Conservation (phyloP, 1,140 invertebrate species). For the Epicauta chinensis region DNA sequence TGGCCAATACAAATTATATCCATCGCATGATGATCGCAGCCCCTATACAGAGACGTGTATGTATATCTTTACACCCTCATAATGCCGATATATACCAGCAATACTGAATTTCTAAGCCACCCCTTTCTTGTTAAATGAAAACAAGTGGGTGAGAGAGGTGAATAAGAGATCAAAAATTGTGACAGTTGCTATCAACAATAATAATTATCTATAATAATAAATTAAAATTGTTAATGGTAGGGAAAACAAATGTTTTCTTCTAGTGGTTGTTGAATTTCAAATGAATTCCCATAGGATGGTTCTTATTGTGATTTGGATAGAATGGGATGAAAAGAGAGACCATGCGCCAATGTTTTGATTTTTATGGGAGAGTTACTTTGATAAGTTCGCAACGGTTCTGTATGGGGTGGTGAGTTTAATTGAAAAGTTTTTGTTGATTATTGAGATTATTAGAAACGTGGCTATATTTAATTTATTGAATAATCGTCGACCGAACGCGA, state of each 20-base stretch:
- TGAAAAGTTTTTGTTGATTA: conserved; percentile 39
- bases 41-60: too few species aligned
- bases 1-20: conserved; percentile 46
- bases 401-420: conserved; percentile 27
- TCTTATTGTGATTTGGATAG: neutral
- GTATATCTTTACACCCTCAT: conserved; percentile 1
- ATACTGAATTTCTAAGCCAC: conserved; percentile 19
- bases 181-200: too few species aligned
- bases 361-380: conserved; percentile 38
- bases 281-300: conserved; percentile 16
- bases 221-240: too few species aligned
- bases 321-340: neutral
- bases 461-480: conserved; percentile 34
- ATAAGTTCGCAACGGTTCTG: conserved; percentile 4
- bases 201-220: too few species aligned
- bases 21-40: conserved; percentile 30
- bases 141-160: too few species aligned
- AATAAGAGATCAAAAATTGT: too few species aligned
- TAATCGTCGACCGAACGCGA: too few species aligned
- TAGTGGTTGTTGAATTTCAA: neutral
- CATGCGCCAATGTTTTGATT: conserved; percentile 38
- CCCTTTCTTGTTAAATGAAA: neutral
- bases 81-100: neutral
- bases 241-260: too few species aligned
- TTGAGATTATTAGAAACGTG: conserved; percentile 38